A percentile compares a stretch with the other conserved stretches of the same genome.
Evolutionary conservation across 2,113 vertebrate species (phyloP).

Genomic region (Tachysurus vachellii): DNA sequence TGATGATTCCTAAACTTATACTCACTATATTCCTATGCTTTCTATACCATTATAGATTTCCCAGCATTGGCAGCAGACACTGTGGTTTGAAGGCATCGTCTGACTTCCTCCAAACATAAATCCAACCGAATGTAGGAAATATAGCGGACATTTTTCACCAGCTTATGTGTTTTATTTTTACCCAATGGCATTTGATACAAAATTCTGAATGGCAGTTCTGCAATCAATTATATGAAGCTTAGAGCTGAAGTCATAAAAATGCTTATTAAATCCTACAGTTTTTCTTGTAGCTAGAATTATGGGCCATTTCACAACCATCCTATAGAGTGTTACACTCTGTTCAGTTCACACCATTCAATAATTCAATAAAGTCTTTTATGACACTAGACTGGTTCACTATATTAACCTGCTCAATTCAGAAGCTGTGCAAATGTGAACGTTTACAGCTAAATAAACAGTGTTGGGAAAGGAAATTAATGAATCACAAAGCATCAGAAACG

Average conservation of each 20-base stretch:
- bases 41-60: not conserved
- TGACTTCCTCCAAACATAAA: not conserved
- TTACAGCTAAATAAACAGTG: conserved; percentile 6
- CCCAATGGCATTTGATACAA: not conserved
- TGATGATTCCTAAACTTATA: not conserved
- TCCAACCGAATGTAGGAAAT: not conserved
- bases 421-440: not conserved
- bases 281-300: conserved; percentile 4
- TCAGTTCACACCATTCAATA: conserved; percentile 39
- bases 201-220: not conserved
- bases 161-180: not conserved
- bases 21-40: not conserved
- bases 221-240: not conserved
- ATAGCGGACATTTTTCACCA: not conserved
- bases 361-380: conserved; percentile 15
- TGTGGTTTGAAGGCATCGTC: not conserved
- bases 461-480: not conserved
- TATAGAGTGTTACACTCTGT: conserved; percentile 42
- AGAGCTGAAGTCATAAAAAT: not conserved
- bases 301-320: not conserved
- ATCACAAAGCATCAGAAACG: conserved; percentile 23
- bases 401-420: not conserved
- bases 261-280: not conserved
- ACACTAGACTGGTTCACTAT: too few relatives aligned
- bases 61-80: not conserved